Evolutionary conservation across 2,888 invertebrate genomes (phyloP), one percentile per base, ranked within the genome.

Genomic region (Macroteleia sp.): DNA sequence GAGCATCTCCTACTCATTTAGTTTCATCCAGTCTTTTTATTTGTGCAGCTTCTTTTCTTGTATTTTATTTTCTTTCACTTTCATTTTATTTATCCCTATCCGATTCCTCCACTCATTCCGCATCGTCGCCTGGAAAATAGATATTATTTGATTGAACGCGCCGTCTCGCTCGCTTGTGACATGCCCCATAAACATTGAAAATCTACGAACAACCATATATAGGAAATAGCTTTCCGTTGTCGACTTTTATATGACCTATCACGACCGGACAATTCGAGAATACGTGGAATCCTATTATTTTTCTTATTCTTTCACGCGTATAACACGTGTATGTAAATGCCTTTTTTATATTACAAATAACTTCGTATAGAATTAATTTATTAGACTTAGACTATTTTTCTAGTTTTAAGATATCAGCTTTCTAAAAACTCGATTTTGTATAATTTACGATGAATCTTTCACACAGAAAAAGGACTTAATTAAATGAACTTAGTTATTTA

Each of bases 81-180:
- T 83, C 71, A 84, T 83, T 85, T 86, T 85, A 87, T 86, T 87
- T 87, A 85, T 86, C 77, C 69, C 66, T 75, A 56, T 71, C 70
- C 20, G 41, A 73, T 79, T 61, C 79, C 80, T 57, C 80, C 80
- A 81, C 83, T 85, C 82, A 85, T 86, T 85, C 83, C 81, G 81
- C 85, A 75, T 86, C 81, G 82, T 75, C 80, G 81, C 79, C 82
- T 78, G 84, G 83, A 86, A 87, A 87, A 86, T 84, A 83, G 82
- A 83, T 86, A 85, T 86, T 86, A 86, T 87, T 86, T 83, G 81
- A 86, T 80, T 81, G 83, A 82, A 83, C 81, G 81, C 81, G 81
- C 73, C 75, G 79, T 75, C 75, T 75, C 79, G 73, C 61, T 77
- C 69, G 69, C 77, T 64, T 42, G 56, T 59, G 80, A 85, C 83